Percentiles rank a stretch among this genome's conserved stretches.
These are phyloP conservation scores for Noctua fimbriata DNA, from an alignment of 2,888 invertebrate genomes.

Conservation along the genomic window DNA sequence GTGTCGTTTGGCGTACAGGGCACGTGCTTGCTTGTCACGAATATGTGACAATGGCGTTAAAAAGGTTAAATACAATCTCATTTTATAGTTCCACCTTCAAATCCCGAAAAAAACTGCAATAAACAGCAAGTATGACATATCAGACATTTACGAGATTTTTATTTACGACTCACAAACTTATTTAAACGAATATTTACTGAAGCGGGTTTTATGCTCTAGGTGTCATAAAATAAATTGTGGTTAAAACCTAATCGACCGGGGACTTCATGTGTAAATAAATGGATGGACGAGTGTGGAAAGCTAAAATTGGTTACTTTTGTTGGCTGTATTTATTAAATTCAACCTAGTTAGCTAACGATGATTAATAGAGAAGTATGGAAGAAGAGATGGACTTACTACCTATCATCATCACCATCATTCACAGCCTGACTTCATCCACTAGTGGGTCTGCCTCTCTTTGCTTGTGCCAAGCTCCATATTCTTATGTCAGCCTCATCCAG, in stretches of 20 bases:
- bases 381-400: background rate
- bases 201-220: slow-evolving; percentile 23
- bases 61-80: background rate
- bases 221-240: slow-evolving; percentile 41
- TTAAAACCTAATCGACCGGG: slow-evolving; percentile 15
- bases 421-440: too few relatives aligned
- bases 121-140: slow-evolving; percentile 34
- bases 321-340: background rate
- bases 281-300: background rate
- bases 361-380: background rate
- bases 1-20: too few relatives aligned
- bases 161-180: slow-evolving; percentile 28
- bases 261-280: slow-evolving; percentile 6
- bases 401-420: too few relatives aligned
- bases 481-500: too few relatives aligned
- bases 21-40: too few relatives aligned
- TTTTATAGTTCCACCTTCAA: background rate
- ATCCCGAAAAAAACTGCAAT: slow-evolving; percentile 18
- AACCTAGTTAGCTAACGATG: background rate
- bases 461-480: too few relatives aligned
- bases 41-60: too few relatives aligned
- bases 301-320: slow-evolving; percentile 2
- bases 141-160: slow-evolving; percentile 40
- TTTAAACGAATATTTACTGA: slow-evolving; percentile 30
- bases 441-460: too few relatives aligned